Evolutionary conservation across 53 echinoderm and acorn worm species (phyloP).

Genomic region (Patiria pectinifera): DNA sequence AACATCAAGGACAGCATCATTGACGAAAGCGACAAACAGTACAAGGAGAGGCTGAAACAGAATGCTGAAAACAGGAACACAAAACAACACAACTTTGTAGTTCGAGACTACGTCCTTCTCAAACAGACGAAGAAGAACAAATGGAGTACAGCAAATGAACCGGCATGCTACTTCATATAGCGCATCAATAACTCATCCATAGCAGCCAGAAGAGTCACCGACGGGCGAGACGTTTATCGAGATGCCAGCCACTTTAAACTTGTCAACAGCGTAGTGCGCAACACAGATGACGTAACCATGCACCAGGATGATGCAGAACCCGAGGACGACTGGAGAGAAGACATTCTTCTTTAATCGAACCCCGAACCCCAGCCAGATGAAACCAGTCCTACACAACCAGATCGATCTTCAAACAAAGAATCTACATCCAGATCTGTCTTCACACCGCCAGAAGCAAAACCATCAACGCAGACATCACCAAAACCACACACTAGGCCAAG

Average conservation of each 20-base stretch:
- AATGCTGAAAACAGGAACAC: slow-evolving; percentile 57
- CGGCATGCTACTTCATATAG: slow-evolving; percentile 58
- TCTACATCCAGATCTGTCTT: not conserved
- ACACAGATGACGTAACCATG: not conserved
- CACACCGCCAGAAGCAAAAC: not conserved
- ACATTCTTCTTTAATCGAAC: slow-evolving; percentile 10
- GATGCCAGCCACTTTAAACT: slow-evolving; percentile 67
- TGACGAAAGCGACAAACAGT: slow-evolving; percentile 47
- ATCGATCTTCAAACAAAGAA: not conserved
- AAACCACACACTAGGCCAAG: not conserved
- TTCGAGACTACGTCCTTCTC: slow-evolving; percentile 66
- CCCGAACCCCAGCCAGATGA: not conserved
- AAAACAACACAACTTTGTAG: slow-evolving; percentile 55
- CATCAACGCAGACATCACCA: slow-evolving; percentile 14
- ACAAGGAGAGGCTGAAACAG: slow-evolving; percentile 47
- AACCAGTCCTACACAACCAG: not conserved
- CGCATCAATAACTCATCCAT: slow-evolving; percentile 62
- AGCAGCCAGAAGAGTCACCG: slow-evolving; percentile 55
- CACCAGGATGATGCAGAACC: slow-evolving; percentile 7
- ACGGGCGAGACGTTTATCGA: slow-evolving; percentile 51
- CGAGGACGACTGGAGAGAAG: slow-evolving; percentile 25
- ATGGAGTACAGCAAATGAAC: slow-evolving; percentile 67
- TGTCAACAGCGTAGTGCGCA: slow-evolving; percentile 50
- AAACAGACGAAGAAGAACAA: slow-evolving; percentile 68
- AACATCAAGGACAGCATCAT: slow-evolving; percentile 5